Conservation (phyloP, 2,113 vertebrate species). For the Proterorhinus semilunaris region DNA sequence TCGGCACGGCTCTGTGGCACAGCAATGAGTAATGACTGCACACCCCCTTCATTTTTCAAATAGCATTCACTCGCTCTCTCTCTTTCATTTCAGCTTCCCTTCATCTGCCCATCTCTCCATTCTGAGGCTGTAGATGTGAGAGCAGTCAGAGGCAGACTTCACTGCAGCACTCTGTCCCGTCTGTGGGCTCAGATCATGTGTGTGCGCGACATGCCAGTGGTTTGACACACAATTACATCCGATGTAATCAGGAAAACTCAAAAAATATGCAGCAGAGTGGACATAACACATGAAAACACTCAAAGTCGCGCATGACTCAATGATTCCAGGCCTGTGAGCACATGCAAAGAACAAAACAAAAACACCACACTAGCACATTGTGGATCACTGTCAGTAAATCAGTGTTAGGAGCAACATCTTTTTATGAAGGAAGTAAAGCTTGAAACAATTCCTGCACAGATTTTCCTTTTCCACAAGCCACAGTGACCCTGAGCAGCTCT, state of each 20-base stretch:
- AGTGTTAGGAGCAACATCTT: no score
- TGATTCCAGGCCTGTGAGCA: background rate
- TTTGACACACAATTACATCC: no score
- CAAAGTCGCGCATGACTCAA: background rate
- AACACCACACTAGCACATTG: no score
- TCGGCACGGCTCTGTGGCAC: slow-evolving; percentile 39
- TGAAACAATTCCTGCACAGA: no score
- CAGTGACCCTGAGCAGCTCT: no score
- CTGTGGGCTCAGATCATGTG: no score
- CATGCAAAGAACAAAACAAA: no score
- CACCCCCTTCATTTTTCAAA: slow-evolving; percentile 44
- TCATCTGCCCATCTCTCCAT: slow-evolving; percentile 25
- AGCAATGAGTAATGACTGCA: slow-evolving; percentile 60
- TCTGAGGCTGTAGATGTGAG: slow-evolving; percentile 2
- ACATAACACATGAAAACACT: background rate
- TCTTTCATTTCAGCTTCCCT: slow-evolving; percentile 11
- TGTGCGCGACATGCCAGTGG: no score
- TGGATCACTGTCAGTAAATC: no score
- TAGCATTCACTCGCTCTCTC: slow-evolving; percentile 30
- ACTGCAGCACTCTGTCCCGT: slow-evolving; percentile 16
- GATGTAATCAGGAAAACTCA: background rate
- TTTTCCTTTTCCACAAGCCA: no score
- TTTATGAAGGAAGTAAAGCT: no score
- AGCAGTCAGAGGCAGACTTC: slow-evolving; percentile 8
- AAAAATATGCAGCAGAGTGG: background rate